Base-by-base conservation (phyloP, 2,888 invertebrate genomes). In the Drosophila koepferae region DNA sequence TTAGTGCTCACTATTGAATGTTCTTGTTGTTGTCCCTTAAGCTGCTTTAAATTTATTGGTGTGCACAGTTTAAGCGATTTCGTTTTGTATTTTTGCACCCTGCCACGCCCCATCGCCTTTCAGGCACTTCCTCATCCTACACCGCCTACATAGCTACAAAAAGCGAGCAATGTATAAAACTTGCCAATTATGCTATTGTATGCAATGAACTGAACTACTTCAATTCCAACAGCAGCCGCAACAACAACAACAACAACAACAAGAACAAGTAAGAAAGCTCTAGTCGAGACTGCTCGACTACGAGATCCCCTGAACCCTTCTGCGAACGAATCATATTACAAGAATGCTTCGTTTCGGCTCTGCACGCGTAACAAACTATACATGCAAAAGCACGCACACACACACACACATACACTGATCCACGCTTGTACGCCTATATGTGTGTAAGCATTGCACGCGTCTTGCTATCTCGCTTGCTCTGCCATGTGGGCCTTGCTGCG, bases 21-120 rank as follows among this genome's bases (percentile, higher is more conserved):
- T 63, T 64, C 74, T 72, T 72, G 59, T 61, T 44, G 44, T 44
- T 44, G 44, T 46, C 86, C 72, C 90, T 81, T 86, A 86, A 86
- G 86, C 86, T 86, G 89, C 89, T 86, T 89, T 87, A 82, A 86
- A 86, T 88, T 89, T 86, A 89, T 89, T 88, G 85, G 81, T 89
- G 85, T 89, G 88, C 80, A 81, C 72, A 89, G 86, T 86, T 89
- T 85, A 87, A 84, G 76, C 88, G 80, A 83, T 85, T 84, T 80
- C 64, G 67, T 81, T 78, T 74, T 72, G 55, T 65, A 51, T 66
- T 76, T 75, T 86, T 73, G 28, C 18, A 3, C 55, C 44, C 58
- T 48, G 28, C 38, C 31, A 12, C 28, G 7, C 31, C n/a, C n/a
- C 7, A 1, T 8, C 44, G 44, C 44, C 5, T 18, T 0, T 9